phyloP scores from a whole-genome alignment of 2,888 invertebrate species.

The Drosophila acutilabella region DNA sequence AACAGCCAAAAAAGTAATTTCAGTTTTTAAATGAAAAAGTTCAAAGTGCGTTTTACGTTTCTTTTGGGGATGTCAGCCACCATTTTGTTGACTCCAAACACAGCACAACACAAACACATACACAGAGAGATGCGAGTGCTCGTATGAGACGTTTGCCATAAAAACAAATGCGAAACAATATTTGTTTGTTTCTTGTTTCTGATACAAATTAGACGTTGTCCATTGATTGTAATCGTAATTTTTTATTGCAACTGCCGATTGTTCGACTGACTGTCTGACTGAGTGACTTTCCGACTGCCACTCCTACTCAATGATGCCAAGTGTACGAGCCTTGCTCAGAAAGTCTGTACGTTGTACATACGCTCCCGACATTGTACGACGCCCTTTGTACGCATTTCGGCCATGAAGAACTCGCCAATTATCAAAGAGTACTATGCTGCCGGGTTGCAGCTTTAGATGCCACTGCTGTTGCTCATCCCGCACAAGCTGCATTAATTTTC shows the following conservation, averaged over 20 bases:
- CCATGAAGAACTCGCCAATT: slow-evolving; percentile 93
- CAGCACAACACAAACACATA: background rate
- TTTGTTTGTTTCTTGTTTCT: slow-evolving; percentile 56
- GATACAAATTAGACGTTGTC: slow-evolving; percentile 61
- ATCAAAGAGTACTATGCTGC: slow-evolving; percentile 90
- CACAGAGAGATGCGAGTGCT: slow-evolving; percentile 17
- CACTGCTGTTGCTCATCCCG: slow-evolving; percentile 86
- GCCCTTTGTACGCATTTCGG: slow-evolving; percentile 89
- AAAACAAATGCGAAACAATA: slow-evolving; percentile 75
- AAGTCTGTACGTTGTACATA: slow-evolving; percentile 91
- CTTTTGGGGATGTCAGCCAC: slow-evolving; percentile 30
- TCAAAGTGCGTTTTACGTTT: slow-evolving; percentile 77
- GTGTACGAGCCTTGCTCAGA: slow-evolving; percentile 87
- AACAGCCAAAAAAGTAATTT: slow-evolving; percentile 74
- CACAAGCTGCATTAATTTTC: slow-evolving; percentile 86
- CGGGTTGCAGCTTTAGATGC: slow-evolving; percentile 88
- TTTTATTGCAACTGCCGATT: slow-evolving; percentile 56
- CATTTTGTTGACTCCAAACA: slow-evolving; percentile 25
- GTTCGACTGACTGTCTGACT: background rate
- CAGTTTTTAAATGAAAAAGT: slow-evolving; percentile 80
- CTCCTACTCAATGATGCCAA: slow-evolving; percentile 85
- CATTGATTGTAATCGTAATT: slow-evolving; percentile 71
- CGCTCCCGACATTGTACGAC: slow-evolving; percentile 89
- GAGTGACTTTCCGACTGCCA: background rate
- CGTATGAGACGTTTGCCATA: slow-evolving; percentile 61